Evolutionary conservation across 2,888 invertebrate genomes (phyloP).

Genomic region (Drosophila monieri): DNA sequence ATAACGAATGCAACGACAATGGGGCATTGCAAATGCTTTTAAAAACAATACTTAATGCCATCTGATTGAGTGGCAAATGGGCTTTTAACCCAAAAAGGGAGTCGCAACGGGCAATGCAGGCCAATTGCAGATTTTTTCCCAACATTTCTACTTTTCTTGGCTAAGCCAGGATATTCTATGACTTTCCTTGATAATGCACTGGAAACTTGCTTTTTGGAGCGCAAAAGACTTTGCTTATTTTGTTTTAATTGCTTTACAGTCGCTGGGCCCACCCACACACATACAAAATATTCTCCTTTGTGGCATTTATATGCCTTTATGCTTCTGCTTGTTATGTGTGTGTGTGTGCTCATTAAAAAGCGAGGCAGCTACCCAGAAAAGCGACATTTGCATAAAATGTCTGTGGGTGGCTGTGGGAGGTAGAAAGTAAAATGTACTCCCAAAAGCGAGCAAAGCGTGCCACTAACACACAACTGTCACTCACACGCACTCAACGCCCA

Average conservation of each 20-base stretch:
- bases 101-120: constrained; percentile 3
- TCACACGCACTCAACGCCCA: constrained; percentile 37
- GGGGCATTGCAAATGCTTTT: constrained; percentile 42
- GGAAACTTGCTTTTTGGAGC: constrained; percentile 45
- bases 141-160: constrained; percentile 6
- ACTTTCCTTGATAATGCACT: constrained; percentile 16
- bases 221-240: constrained; percentile 57
- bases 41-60: constrained; percentile 33
- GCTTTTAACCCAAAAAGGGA: constrained; percentile 34
- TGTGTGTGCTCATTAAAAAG: constrained; percentile 71
- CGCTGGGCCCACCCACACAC: constrained; percentile 28
- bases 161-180: constrained; percentile 19
- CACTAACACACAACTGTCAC: constrained; percentile 77
- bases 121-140: constrained; percentile 8
- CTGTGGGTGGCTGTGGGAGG: constrained; percentile 11
- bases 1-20: constrained; percentile 21
- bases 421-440: constrained; percentile 24
- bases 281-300: constrained; percentile 21
- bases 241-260: constrained; percentile 69
- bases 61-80: constrained; percentile 54
- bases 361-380: constrained; percentile 74
- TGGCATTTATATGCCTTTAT: constrained; percentile 26
- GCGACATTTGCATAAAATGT: constrained; percentile 71
- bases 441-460: constrained; percentile 71
- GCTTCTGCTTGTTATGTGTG: background rate